Evolutionary conservation across 2,113 vertebrate genomes (phyloP), one percentile per base, ranked within the genome.

Genomic region (Aphyosemion australe): DNA sequence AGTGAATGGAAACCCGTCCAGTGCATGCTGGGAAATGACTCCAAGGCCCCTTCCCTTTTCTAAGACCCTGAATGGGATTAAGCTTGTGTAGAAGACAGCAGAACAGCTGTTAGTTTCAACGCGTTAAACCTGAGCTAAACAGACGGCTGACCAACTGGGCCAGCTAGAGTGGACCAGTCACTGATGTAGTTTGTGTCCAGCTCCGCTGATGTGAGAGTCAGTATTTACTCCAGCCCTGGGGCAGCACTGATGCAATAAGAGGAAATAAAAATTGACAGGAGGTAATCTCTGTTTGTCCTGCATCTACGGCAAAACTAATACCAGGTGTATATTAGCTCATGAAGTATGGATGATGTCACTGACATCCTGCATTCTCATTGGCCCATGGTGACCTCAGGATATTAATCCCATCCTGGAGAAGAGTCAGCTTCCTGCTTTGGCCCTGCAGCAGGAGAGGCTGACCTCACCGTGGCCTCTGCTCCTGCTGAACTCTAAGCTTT

Each of bases 301-400:
- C 13, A 15, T 42, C 52, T 21, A n/a, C 47, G 14, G 58, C 64
- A 48, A 73, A 65, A 75, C 12, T 58, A 53, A 76, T 79, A 72
- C 70, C 68, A 69, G 63, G 47, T 79, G 55, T 61, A 69, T 81
- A 86, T 83, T 76, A 79, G 66, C 48, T 74, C 81, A 69, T 88
- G 78, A 87, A 86, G 43, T 41, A 43, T 16, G 20, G 19, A 67
- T 63, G 41, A 49, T 37, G 56, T 69, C 83, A 47, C 18, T 16
- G n/a, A 56, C 39, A 46, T 69, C 15, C 51, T 58, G 76, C 63
- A 58, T 13, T 9, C 42, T 62, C 55, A 68, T 72, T 65, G 61
- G 58, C 54, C 57, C 9, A 0, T 16, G 8, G 12, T 53, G 32
- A 76, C 69, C 61, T 64, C 32, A 12, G 52, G 63, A 63, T 73